Percentiles rank a stretch among this genome's conserved stretches.
These are phyloP conservation scores for Gymnobelideus leadbeateri DNA, from an alignment of 2,113 vertebrate species.

Conservation along the genomic window DNA sequence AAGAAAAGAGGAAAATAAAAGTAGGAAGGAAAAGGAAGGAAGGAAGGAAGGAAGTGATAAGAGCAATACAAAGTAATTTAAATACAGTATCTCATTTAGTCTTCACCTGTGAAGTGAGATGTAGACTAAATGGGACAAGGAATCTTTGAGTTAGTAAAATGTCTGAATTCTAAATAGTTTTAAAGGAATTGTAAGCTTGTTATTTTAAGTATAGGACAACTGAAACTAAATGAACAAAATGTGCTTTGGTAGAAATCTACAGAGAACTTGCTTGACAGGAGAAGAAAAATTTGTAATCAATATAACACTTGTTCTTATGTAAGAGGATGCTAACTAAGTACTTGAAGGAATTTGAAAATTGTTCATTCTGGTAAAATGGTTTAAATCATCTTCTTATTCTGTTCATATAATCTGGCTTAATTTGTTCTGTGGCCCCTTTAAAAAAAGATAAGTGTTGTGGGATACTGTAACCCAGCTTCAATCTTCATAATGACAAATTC, in stretches of 20 bases:
- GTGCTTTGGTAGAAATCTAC: background rate
- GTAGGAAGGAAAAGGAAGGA: background rate
- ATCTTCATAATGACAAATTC: background rate
- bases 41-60: background rate
- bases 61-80: conserved; percentile 16
- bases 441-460: background rate
- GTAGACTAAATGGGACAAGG: background rate
- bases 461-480: background rate
- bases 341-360: background rate
- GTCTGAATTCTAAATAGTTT: conserved; percentile 28
- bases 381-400: background rate
- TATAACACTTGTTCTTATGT: conserved; percentile 9
- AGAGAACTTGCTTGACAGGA: background rate
- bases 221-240: background rate
- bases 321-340: background rate
- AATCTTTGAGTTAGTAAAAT: background rate
- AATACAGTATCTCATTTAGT: background rate
- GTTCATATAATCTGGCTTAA: background rate
- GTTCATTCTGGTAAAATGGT: background rate
- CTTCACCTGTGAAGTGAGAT: background rate
- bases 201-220: background rate
- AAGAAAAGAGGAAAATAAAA: background rate
- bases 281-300: conserved; percentile 4
- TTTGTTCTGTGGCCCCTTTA: background rate
- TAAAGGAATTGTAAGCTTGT: conserved; percentile 16